Conservation (phyloP, 35 echinoderm and acorn worm genomes). For the Nesometra sesokonis region DNA sequence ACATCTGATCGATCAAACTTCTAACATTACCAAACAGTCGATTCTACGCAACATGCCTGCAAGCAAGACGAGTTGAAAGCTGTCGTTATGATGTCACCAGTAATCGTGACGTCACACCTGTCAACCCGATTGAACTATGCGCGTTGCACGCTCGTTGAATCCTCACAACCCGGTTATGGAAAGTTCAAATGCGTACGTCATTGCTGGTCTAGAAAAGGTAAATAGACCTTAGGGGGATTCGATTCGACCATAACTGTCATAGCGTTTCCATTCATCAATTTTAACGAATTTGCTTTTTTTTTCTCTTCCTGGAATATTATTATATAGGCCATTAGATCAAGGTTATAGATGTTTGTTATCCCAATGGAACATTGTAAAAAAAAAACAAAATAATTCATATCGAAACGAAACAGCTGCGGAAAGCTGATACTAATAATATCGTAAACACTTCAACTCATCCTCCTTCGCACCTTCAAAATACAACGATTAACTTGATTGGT, state of each 20-base stretch:
- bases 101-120: background rate
- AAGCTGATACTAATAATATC: no score
- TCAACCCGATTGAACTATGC: background rate
- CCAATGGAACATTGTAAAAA: no score
- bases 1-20: background rate
- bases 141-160: background rate
- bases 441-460: no score
- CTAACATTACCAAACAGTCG: background rate
- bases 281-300: background rate
- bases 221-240: background rate
- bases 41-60: background rate
- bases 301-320: background rate
- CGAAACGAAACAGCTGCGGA: no score
- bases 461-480: no score
- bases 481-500: no score
- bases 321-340: background rate
- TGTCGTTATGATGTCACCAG: background rate
- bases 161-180: background rate
- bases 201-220: background rate
- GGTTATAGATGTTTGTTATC: background rate
- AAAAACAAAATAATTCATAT: no score
- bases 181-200: background rate
- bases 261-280: background rate
- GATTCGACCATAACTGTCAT: background rate
- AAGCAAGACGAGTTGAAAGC: background rate